phyloP scores from a whole-genome alignment of 2,797 vertebrate genomes.

The Menidia menidia region DNA sequence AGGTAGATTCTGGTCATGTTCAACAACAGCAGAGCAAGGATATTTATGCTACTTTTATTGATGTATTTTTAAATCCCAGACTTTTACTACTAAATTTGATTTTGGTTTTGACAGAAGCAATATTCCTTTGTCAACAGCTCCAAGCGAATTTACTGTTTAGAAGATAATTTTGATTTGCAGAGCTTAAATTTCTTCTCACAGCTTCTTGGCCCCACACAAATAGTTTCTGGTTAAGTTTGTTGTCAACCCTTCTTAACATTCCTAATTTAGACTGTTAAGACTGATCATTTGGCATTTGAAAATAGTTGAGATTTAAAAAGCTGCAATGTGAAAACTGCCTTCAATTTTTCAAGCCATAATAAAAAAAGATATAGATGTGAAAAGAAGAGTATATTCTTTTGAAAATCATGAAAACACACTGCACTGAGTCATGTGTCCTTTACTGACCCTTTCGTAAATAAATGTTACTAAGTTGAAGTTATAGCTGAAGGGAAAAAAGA shows the following conservation, averaged over 20 bases:
- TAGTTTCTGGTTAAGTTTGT: not conserved
- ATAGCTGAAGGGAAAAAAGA: too few species aligned
- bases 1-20: constrained; percentile 27
- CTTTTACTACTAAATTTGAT: constrained; percentile 35
- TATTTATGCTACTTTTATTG: constrained; percentile 32
- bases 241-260: not conserved
- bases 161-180: constrained; percentile 29
- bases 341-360: not conserved
- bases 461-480: too few species aligned
- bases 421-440: too few species aligned
- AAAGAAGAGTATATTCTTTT: too few species aligned
- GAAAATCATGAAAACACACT: too few species aligned
- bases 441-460: too few species aligned
- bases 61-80: constrained; percentile 31
- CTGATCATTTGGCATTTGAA: not conserved
- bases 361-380: too few species aligned
- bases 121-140: constrained; percentile 28
- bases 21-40: constrained; percentile 16
- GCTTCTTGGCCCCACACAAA: constrained; percentile 1
- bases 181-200: constrained; percentile 15
- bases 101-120: constrained; percentile 28
- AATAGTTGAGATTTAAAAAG: not conserved
- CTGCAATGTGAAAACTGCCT: constrained; percentile 13
- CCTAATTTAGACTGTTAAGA: not conserved
- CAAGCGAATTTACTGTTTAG: constrained; percentile 20